These are phyloP conservation scores for Halocynthia aurantium DNA, from an alignment of 23 tunicate species.

Conservation along the genomic window DNA sequence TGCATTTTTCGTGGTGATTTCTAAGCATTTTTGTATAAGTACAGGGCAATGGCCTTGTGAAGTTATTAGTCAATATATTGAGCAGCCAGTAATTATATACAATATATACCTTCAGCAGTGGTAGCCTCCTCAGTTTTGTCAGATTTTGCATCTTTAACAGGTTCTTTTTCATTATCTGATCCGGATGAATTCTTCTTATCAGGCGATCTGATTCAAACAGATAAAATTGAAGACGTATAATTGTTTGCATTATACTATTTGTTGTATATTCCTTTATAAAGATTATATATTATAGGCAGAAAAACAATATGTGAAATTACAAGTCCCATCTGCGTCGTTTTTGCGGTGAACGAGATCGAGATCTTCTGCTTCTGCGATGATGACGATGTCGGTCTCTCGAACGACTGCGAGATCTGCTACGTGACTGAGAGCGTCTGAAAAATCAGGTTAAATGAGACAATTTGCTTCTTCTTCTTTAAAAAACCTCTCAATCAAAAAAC, in stretches of 20 bases:
- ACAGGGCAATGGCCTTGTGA: too few relatives aligned
- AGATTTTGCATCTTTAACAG: not conserved
- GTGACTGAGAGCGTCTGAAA: not conserved
- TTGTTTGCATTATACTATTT: not conserved
- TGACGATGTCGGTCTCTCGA: conserved; percentile 51
- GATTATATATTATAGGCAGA: too few relatives aligned
- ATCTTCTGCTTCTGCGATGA: conserved; percentile 31
- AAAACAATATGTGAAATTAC: too few relatives aligned
- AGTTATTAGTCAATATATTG: not conserved
- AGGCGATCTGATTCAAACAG: not conserved
- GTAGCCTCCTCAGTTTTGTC: conserved; percentile 2
- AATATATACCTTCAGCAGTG: not conserved
- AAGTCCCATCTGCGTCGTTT: conserved; percentile 9
- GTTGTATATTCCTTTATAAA: not conserved
- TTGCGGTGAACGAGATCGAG: conserved; percentile 32
- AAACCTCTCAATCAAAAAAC: not conserved
- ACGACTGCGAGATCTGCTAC: conserved; percentile 33
- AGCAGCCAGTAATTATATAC: not conserved
- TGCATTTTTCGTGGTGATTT: too few relatives aligned
- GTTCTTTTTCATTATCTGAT: not conserved
- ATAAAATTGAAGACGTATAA: not conserved
- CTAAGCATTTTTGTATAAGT: too few relatives aligned
- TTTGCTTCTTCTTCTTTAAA: too few relatives aligned
- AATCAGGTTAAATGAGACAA: too few relatives aligned
- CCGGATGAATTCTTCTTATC: not conserved